phyloP scores from a whole-genome alignment of 2,113 vertebrate species.

The Paraplagusia blochii region DNA sequence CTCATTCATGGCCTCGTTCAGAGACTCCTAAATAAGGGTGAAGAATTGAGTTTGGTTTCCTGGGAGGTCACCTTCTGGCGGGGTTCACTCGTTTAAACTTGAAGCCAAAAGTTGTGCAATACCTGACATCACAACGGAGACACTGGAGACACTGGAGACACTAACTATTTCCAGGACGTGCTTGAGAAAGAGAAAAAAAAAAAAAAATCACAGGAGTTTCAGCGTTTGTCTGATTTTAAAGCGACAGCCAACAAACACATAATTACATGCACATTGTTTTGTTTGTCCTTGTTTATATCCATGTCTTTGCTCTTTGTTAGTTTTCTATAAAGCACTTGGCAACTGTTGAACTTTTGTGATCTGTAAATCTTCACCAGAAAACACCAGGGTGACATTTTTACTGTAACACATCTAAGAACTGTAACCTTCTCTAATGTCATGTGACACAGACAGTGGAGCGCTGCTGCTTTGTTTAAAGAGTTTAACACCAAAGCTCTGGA shows the following conservation, averaged over 20 bases:
- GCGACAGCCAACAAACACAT: constrained; percentile 34
- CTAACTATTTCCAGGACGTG: constrained; percentile 31
- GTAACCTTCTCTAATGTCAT: constrained; percentile 5
- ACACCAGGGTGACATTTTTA: neutral
- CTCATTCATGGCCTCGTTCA: constrained; percentile 8
- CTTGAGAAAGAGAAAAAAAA: constrained; percentile 37
- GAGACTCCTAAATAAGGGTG: constrained; percentile 32
- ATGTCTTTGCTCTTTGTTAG: constrained; percentile 37
- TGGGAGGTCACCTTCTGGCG: constrained; percentile 42
- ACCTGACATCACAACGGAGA: constrained; percentile 39
- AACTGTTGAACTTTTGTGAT: constrained; percentile 47
- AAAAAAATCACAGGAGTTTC: constrained; percentile 54
- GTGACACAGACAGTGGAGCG: no score
- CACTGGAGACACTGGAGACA: constrained; percentile 29
- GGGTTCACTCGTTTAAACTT: constrained; percentile 51
- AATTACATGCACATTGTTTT: constrained; percentile 41
- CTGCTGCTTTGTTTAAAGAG: neutral
- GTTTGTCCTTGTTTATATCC: constrained; percentile 37
- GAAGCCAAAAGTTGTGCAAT: constrained; percentile 57
- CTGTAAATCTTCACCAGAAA: constrained; percentile 6
- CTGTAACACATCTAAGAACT: constrained; percentile 3
- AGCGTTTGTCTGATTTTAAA: constrained; percentile 29
- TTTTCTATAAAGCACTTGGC: constrained; percentile 55
- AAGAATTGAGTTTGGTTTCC: constrained; percentile 43
- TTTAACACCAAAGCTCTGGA: constrained; percentile 1